These are phyloP conservation scores for Acanthopleura granulata DNA, from an alignment of 2,888 invertebrate genomes.

Conservation along the genomic window DNA sequence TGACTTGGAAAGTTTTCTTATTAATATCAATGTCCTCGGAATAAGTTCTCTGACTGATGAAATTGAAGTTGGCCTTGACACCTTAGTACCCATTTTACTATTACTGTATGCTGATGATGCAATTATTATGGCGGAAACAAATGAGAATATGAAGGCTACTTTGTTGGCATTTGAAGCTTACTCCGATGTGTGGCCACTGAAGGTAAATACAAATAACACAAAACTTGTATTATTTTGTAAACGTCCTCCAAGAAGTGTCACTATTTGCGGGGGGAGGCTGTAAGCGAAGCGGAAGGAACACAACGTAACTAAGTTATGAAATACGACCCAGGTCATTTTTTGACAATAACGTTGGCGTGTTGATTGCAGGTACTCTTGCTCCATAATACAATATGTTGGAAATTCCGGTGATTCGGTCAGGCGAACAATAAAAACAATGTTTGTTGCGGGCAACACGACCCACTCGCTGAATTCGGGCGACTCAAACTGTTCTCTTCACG, in stretches of 20 bases:
- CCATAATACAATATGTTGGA: too few relatives aligned
- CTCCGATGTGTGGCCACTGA: background rate
- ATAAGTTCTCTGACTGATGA: background rate
- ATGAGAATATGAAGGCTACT: background rate
- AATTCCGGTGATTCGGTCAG: too few relatives aligned
- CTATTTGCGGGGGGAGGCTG: background rate
- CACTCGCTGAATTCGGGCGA: too few relatives aligned
- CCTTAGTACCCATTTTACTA: background rate
- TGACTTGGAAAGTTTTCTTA: background rate
- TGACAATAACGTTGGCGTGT: background rate
- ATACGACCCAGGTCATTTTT: too few relatives aligned
- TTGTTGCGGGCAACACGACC: too few relatives aligned
- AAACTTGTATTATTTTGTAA: background rate
- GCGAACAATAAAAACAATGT: too few relatives aligned
- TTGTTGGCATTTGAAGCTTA: background rate
- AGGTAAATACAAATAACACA: background rate
- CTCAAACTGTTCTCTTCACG: too few relatives aligned
- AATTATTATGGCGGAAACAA: background rate
- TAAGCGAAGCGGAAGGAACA: background rate
- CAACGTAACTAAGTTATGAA: too few relatives aligned
- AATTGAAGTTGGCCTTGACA: background rate
- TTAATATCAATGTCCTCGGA: background rate
- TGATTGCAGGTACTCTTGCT: too few relatives aligned
- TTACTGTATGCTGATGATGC: background rate
- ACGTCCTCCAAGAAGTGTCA: background rate